Conservation (phyloP, 2,113 vertebrate genomes). For the Oncorhynchus mykiss region DNA sequence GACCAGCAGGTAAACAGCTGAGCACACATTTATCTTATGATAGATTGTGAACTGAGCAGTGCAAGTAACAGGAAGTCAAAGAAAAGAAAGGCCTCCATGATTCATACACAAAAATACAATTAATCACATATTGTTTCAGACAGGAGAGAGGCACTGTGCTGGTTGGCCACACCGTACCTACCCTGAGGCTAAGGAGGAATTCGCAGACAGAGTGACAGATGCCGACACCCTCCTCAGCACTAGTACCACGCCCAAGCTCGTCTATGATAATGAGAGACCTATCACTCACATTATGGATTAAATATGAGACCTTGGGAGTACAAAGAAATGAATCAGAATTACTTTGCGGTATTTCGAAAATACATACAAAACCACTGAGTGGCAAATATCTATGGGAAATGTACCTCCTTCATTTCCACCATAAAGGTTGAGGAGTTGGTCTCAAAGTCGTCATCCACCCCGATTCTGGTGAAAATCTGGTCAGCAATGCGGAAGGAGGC, state of each 20-base stretch:
- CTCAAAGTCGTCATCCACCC: conserved; percentile 96
- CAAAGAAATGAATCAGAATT: neutral
- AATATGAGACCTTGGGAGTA: conserved; percentile 84
- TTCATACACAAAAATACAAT: neutral
- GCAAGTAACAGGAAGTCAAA: neutral
- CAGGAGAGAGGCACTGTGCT: neutral
- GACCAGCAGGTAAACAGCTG: conserved; percentile 34
- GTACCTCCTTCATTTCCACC: conserved; percentile 96
- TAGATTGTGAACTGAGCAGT: neutral
- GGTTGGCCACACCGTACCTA: conserved; percentile 51
- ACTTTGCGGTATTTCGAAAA: too few relatives aligned
- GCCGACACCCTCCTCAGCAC: conserved; percentile 92
- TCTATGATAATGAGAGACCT: conserved; percentile 90
- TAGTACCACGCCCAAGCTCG: conserved; percentile 94
- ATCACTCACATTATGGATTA: conserved; percentile 90
- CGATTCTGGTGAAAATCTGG: conserved; percentile 97
- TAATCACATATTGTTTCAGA: neutral
- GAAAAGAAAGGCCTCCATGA: neutral
- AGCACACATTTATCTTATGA: conserved; percentile 5
- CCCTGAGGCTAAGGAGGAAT: conserved; percentile 89
- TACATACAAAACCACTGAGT: neutral
- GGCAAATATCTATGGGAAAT: conserved; percentile 9
- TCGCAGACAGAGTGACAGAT: conserved; percentile 90
- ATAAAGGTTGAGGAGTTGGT: conserved; percentile 96
- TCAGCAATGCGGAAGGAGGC: conserved; percentile 88